Evolutionary conservation across 1,140 invertebrate species (phyloP).

Genomic region (Danaus plexippus): DNA sequence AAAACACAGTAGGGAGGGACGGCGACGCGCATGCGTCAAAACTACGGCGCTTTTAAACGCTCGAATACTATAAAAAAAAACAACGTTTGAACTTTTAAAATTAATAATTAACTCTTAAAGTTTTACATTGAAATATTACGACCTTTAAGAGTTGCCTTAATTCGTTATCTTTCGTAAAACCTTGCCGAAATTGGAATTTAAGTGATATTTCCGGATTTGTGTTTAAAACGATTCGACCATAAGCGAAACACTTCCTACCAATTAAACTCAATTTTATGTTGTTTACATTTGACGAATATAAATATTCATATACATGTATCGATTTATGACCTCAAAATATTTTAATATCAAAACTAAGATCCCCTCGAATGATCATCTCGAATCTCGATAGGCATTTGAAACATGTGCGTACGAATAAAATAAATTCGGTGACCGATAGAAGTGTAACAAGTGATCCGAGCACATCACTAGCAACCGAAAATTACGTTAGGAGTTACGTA

Average conservation of each 20-base stretch:
- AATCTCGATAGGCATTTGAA: too few species aligned
- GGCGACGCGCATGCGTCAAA: constrained; percentile 13
- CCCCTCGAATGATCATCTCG: too few species aligned
- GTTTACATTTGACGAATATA: neutral
- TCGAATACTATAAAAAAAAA: too few species aligned
- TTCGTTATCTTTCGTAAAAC: constrained; percentile 17
- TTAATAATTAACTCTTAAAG: constrained; percentile 7
- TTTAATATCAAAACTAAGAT: constrained; percentile 1
- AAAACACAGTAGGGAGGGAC: constrained; percentile 39
- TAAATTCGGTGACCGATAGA: constrained; percentile 1
- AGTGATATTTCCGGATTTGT: constrained; percentile 5
- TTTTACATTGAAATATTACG: constrained; percentile 9
- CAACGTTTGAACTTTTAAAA: neutral
- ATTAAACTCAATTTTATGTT: constrained; percentile 7
- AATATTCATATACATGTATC: constrained; percentile 5
- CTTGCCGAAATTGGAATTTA: constrained; percentile 18
- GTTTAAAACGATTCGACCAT: constrained; percentile 5
- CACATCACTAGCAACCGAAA: constrained; percentile 16
- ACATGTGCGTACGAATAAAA: neutral
- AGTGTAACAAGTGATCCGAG: neutral
- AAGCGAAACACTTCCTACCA: constrained; percentile 11
- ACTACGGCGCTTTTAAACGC: constrained; percentile 1
- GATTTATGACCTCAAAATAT: constrained; percentile 4
- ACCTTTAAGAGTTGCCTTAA: constrained; percentile 17
- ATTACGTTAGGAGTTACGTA: constrained; percentile 19